phyloP scores from a whole-genome alignment of 2,888 invertebrate species.

The Scaptomyza flava region DNA sequence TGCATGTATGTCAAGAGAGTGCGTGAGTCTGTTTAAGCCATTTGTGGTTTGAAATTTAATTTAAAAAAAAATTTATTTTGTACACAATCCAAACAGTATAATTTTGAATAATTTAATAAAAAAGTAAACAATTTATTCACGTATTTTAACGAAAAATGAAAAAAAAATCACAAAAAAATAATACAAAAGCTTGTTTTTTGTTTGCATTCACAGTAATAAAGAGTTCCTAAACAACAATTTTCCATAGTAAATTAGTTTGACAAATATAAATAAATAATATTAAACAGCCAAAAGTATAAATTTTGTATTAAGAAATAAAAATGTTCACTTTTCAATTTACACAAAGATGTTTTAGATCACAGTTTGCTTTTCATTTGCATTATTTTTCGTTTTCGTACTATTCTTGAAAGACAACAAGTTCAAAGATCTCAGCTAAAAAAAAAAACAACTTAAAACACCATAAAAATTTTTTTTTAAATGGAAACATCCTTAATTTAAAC shows the following conservation, averaged over 20 bases:
- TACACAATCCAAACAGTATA: conserved; percentile 50
- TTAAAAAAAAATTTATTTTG: conserved; percentile 32
- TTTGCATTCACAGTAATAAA: conserved; percentile 66
- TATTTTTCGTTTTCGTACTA: conserved; percentile 70
- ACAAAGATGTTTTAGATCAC: conserved; percentile 80
- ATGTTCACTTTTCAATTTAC: conserved; percentile 57
- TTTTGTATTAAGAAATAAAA: conserved; percentile 73
- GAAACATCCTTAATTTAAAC: conserved; percentile 10
- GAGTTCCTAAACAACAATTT: conserved; percentile 78
- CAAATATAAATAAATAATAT: conserved; percentile 52
- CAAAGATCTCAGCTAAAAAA: conserved; percentile 18
- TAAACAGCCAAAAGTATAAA: conserved; percentile 67
- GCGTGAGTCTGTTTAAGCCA: conserved; percentile 9
- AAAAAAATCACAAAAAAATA: conserved; percentile 71
- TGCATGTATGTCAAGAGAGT: background rate
- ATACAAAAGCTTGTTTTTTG: conserved; percentile 70
- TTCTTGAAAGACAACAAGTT: conserved; percentile 4
- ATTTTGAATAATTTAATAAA: conserved; percentile 67
- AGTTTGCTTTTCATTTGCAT: conserved; percentile 81
- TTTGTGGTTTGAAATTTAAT: conserved; percentile 16
- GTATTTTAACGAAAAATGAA: conserved; percentile 23
- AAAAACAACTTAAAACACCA: conserved; percentile 11
- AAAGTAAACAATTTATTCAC: conserved; percentile 51
- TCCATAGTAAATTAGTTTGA: conserved; percentile 52
- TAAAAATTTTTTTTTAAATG: conserved; percentile 19